Conservation (phyloP, 2,113 vertebrate species). For the Chloropsis hardwickii region DNA sequence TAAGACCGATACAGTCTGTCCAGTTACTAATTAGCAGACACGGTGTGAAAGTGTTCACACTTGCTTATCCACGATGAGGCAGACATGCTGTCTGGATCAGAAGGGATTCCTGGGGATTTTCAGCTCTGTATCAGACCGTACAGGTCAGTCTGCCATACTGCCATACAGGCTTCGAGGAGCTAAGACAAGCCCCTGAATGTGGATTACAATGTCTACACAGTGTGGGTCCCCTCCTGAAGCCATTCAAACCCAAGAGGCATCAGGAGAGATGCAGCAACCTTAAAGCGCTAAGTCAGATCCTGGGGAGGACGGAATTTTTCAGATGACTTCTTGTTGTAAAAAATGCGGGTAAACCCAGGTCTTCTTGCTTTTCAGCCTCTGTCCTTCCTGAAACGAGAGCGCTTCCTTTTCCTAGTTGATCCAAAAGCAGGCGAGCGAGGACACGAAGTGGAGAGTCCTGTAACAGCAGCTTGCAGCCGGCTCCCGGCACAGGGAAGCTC, state of each 20-base stretch:
- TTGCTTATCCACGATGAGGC: not conserved
- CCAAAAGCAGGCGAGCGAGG: constrained; percentile 20
- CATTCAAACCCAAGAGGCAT: not conserved
- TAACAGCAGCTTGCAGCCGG: not conserved
- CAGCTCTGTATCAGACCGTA: not conserved
- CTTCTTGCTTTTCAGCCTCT: not conserved
- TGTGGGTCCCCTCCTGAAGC: not conserved
- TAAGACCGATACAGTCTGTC: not conserved
- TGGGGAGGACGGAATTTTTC: not conserved
- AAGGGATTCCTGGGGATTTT: not conserved
- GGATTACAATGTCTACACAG: not conserved
- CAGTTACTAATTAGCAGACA: not conserved
- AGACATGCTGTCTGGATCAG: not conserved
- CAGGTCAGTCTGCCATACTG: not conserved
- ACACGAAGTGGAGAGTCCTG: constrained; percentile 7
- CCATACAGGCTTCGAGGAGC: not conserved
- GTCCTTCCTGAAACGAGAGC: not conserved
- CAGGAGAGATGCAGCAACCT: not conserved
- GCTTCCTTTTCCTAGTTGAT: not conserved
- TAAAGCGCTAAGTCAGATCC: not conserved
- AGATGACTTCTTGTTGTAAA: not conserved
- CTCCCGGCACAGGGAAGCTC: not conserved
- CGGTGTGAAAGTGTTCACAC: fast-evolving
- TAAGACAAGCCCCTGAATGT: not conserved
- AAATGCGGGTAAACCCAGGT: fast-evolving